Evolutionary conservation across 1,140 invertebrate species (phyloP).

Genomic region (Coelopa frigida): DNA sequence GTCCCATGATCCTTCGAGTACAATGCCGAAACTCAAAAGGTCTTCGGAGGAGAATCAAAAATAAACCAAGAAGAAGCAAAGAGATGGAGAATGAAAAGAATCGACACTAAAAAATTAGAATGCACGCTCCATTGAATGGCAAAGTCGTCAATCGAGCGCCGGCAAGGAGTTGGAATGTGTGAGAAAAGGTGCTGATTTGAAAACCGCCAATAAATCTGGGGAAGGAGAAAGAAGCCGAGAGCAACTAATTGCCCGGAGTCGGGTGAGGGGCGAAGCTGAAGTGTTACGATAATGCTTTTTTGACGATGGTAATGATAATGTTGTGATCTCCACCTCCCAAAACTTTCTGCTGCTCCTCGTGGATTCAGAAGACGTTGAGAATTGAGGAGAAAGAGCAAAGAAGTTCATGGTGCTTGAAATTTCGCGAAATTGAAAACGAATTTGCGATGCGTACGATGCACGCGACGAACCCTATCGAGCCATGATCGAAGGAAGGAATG

Average conservation of each 20-base stretch:
- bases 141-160: slow-evolving; percentile 5
- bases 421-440: no score
- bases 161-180: background rate
- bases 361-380: no score
- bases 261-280: background rate
- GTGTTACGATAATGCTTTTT: slow-evolving; percentile 10
- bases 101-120: slow-evolving; percentile 39
- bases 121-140: slow-evolving; percentile 40
- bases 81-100: slow-evolving; percentile 28
- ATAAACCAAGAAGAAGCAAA: background rate
- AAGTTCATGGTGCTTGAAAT: no score
- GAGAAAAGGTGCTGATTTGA: slow-evolving; percentile 8
- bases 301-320: slow-evolving; percentile 12
- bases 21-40: no score
- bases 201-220: slow-evolving; percentile 5
- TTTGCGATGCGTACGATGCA: no score
- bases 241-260: background rate
- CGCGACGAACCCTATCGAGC: no score
- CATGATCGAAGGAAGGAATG: no score
- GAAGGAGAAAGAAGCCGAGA: background rate
- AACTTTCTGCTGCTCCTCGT: no score
- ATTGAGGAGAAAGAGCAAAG: no score
- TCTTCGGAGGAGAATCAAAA: no score
- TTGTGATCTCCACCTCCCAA: no score
- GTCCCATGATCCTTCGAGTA: no score